Conservation (phyloP, 2,113 vertebrate genomes). For the Pionites leucogaster region DNA sequence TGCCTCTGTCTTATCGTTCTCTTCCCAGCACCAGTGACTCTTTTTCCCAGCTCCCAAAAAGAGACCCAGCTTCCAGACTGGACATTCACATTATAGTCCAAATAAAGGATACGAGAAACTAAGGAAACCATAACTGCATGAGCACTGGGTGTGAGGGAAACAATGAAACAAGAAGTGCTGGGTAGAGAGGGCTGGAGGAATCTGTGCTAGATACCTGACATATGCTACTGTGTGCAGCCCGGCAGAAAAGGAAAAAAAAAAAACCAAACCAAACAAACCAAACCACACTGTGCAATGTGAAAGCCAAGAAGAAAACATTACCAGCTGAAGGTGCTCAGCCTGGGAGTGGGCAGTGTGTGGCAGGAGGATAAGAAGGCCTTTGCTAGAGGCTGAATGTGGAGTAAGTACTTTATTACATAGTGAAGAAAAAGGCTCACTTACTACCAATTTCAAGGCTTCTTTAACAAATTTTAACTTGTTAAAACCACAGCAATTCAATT, state of each 20-base stretch:
- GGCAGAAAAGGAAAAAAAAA: not conserved
- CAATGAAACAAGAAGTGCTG: not conserved
- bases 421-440: not conserved
- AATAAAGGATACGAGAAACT: not conserved
- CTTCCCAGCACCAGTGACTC: not conserved
- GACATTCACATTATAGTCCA: not conserved
- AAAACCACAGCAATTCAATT: not conserved
- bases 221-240: not conserved
- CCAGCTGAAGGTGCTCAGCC: not conserved
- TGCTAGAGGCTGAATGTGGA: not conserved
- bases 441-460: not conserved
- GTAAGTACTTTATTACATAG: accelerated
- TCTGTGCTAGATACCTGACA: not conserved
- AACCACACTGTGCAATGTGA: accelerated
- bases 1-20: not conserved
- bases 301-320: not conserved
- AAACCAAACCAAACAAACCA: not conserved
- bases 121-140: accelerated
- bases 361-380: not conserved
- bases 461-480: not conserved
- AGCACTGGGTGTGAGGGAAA: accelerated
- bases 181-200: not conserved
- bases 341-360: not conserved
- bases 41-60: not conserved
- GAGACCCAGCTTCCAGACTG: not conserved